Evolutionary conservation across 2,113 vertebrate genomes (phyloP), one percentile per base, ranked within the genome.

Genomic region (Acrocephalus kingi): DNA sequence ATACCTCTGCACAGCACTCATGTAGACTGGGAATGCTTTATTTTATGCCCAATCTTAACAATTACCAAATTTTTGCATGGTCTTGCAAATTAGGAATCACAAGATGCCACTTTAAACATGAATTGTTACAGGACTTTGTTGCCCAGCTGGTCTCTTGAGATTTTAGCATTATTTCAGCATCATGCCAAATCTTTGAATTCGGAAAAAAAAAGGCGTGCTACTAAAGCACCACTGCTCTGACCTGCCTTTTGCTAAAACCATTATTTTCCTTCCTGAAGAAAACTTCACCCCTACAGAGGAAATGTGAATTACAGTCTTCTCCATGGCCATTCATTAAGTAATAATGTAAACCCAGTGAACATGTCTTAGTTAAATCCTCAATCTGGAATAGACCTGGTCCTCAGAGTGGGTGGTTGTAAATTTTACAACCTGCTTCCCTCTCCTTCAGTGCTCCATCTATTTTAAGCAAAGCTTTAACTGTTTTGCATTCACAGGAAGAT

Each of bases 251-350:
- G 51, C 31, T 91, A 81, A 59, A 89, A 46, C 7, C 1, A 3
- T 8, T 45, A 3, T 30, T 84, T 59, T 79, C 22, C 16, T 49
- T 78, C 20, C 30, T 49, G 63, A 81, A 91, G 35, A 91, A 80
- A 93, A 58, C 25, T 43, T 31, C 8, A 71, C 10, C 58, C 45
- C 28, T 62, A 24, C 13, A 31, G 10, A 84, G n/a, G 49, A 58
- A 94, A 95, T 45, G 21, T 24, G 93, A 91, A 93, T 69, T 79
- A 83, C 51, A 93, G 54, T 66, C 84, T 96, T 94, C 61, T 84
- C 72, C 45, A 79, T 19, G 93, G 78, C 31, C 77, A 78, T 73
- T 95, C 56, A 81, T 72, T 78, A 75, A 92, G 49, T 59, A 93
- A 88, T 78, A 92, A 91, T 0, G 0, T 74, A 68, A 93, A 84